These are phyloP conservation scores for Biston stratarius DNA, from an alignment of 2,888 invertebrate genomes.

Conservation along the genomic window DNA sequence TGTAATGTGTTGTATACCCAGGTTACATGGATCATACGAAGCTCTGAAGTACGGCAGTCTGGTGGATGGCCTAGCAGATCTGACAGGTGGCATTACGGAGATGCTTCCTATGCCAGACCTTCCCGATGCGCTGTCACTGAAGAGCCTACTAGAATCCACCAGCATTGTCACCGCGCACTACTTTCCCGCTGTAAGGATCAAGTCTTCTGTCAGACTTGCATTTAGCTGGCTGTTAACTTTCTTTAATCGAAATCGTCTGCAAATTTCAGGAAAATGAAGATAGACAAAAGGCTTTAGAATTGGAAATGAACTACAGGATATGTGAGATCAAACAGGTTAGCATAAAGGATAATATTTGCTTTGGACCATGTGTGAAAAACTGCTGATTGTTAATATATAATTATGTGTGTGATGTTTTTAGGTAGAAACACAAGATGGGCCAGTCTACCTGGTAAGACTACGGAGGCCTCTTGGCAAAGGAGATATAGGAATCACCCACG, in stretches of 20 bases:
- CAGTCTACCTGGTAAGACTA: slow-evolving; percentile 63
- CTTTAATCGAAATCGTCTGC: neutral
- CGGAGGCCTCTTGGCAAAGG: slow-evolving; percentile 64
- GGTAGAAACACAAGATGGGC: slow-evolving; percentile 66
- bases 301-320: slow-evolving; percentile 55
- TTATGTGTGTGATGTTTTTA: slow-evolving; percentile 15
- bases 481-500: slow-evolving; percentile 59
- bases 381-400: too few species aligned
- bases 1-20: slow-evolving; percentile 70
- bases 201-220: neutral
- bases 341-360: too few species aligned
- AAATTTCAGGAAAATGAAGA: slow-evolving; percentile 37
- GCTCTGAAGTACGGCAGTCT: slow-evolving; percentile 96
- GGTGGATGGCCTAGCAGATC: slow-evolving; percentile 94
- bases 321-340: slow-evolving; percentile 46
- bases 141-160: slow-evolving; percentile 91
- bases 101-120: slow-evolving; percentile 91
- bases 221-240: neutral
- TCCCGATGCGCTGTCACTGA: slow-evolving; percentile 89
- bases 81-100: slow-evolving; percentile 96
- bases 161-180: slow-evolving; percentile 91
- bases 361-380: too few species aligned
- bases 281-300: slow-evolving; percentile 41
- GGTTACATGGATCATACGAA: slow-evolving; percentile 96
- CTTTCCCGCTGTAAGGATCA: slow-evolving; percentile 57